phyloP scores from a whole-genome alignment of 2,797 vertebrate species.

The Poeciliopsis turneri region DNA sequence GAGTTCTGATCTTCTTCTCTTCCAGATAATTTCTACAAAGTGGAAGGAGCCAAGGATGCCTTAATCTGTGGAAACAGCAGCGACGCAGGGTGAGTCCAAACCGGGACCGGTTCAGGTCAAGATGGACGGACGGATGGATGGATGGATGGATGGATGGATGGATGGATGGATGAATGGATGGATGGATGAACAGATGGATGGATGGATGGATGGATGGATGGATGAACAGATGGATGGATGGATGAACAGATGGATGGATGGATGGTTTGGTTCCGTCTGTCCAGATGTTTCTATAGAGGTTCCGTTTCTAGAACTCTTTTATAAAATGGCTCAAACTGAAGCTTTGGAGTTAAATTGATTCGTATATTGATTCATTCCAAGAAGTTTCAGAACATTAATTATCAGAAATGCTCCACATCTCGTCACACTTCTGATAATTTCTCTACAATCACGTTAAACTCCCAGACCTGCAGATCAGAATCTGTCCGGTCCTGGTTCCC shows the following conservation, averaged over 20 bases:
- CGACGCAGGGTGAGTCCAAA: conserved; percentile 89
- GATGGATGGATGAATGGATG: neutral
- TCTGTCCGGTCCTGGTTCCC: no score
- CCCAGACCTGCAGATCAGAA: neutral
- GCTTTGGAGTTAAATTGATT: neutral
- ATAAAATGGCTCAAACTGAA: no score
- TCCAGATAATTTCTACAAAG: conserved; percentile 91
- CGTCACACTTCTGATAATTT: neutral
- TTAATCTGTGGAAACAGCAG: conserved; percentile 91
- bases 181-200: neutral
- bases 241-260: neutral
- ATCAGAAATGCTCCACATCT: neutral
- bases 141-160: neutral
- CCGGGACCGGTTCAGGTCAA: neutral
- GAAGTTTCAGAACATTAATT: neutral
- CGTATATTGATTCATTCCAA: neutral
- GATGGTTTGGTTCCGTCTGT: neutral
- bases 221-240: neutral
- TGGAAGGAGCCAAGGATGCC: conserved; percentile 90
- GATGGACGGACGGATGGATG: neutral
- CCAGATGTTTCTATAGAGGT: neutral
- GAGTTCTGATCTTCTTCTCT: conserved; percentile 16
- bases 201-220: neutral
- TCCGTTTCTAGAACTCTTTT: neutral
- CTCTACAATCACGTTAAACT: neutral